Evolutionary conservation across 2,113 vertebrate genomes (phyloP).

Genomic region (Calcarius ornatus): DNA sequence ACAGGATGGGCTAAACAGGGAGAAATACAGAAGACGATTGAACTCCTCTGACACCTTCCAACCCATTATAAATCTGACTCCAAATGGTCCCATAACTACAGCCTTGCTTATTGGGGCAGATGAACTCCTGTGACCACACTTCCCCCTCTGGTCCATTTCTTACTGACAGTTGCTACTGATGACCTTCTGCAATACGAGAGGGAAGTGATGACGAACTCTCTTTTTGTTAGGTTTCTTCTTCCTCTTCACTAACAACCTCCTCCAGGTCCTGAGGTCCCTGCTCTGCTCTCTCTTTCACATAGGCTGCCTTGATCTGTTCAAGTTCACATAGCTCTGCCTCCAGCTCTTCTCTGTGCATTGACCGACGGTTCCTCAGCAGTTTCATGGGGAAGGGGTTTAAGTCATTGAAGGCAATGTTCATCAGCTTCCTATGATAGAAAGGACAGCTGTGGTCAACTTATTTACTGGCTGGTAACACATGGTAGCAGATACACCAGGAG

Average conservation of each 20-base stretch:
- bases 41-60: not conserved
- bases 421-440: constrained; percentile 78
- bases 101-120: not conserved
- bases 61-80: not conserved
- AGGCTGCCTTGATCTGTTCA: constrained; percentile 81
- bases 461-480: not conserved
- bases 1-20: not conserved
- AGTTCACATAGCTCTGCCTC: constrained; percentile 82
- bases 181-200: not conserved
- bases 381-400: constrained; percentile 92
- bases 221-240: constrained; percentile 75
- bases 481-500: not conserved
- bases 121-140: not conserved
- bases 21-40: not conserved
- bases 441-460: not conserved
- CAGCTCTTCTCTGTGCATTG: constrained; percentile 80
- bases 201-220: not conserved
- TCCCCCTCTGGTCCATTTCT: not conserved
- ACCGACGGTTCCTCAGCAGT: constrained; percentile 80
- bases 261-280: constrained; percentile 62
- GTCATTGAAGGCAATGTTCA: constrained; percentile 85
- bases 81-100: not conserved
- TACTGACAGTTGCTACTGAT: not conserved
- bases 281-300: constrained; percentile 70
- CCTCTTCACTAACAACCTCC: constrained; percentile 80